phyloP scores from a whole-genome alignment of 2,797 vertebrate genomes.

The Parauchenoglanis ngamensis region DNA sequence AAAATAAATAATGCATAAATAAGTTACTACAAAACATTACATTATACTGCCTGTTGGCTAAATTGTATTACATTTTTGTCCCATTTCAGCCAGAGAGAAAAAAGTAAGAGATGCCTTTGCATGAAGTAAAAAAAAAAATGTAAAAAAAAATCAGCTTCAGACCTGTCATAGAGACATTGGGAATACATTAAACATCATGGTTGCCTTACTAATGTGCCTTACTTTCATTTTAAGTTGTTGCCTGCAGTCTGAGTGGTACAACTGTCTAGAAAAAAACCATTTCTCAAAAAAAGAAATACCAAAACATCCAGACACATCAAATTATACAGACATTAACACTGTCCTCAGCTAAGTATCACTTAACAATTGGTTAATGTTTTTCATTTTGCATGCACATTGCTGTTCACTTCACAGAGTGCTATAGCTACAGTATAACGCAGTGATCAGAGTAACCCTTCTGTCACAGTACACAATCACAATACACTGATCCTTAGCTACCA shows the following conservation, averaged over 20 bases:
- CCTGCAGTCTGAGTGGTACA: neutral
- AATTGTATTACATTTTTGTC: neutral
- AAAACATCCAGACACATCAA: slow-evolving; percentile 12
- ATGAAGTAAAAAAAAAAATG: too few species aligned
- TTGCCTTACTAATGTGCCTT: neutral
- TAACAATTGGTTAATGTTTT: neutral
- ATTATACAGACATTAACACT: neutral
- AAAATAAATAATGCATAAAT: neutral
- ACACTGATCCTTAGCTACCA: neutral
- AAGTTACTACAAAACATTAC: neutral
- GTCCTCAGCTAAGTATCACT: slow-evolving; percentile 5
- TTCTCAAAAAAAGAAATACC: neutral
- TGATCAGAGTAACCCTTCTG: neutral
- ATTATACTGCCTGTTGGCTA: neutral
- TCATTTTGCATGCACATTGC: neutral
- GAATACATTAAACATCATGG: too few species aligned
- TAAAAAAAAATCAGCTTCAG: neutral
- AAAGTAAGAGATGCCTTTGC: neutral
- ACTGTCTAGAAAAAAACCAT: neutral
- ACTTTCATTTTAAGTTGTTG: neutral
- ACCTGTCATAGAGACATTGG: neutral
- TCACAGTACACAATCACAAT: neutral
- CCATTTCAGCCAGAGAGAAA: neutral
- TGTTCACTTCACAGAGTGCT: neutral
- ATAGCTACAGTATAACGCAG: neutral